Base-by-base conservation (phyloP, 2,888 invertebrate species). In the Lochmaea capreae region DNA sequence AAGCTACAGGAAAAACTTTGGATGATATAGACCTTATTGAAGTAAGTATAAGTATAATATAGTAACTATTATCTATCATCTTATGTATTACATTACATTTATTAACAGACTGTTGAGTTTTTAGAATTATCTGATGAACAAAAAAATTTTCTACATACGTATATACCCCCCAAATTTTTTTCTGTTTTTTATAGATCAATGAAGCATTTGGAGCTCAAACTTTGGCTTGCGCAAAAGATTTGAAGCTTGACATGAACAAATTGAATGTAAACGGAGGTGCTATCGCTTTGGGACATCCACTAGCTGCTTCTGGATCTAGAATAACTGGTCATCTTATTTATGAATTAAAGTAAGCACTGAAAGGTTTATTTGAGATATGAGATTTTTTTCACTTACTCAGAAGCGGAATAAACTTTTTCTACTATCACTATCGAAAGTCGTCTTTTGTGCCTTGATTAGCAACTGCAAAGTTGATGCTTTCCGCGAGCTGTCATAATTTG, bases 151-250 rank as follows among this genome's bases (percentile, higher is more conserved):
- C 22, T 22, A 22, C 26, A 33, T 33, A 33, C 26, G 26, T 33
- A 4, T 33, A 33, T 33, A 33, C 4, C 26, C 5, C 3, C 26
- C 2, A 33, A 57, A n/a, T n/a, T 42, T 39, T 39, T 26, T 57
- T 65, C 22, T 26, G 3, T 67, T n/a, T 33, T 58, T 67, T 67
- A 5, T 52, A 97, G 97, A 97, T 99, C 81, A 99, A 99, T 88
- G 99, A 99, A 88, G 99, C 99, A 0, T 99, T 99, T 89, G 97
- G 93, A 62, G 95, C 98, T 0, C 99, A 99, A 88, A 95, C 95
- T 3, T 88, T 99, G 69, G 93, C 99, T 0, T 98, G 98, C 81
- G 94, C 93, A 65, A 96, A 96, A 84, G 97, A 95, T 66, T 89
- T 99, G 65, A 92, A 93, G 77, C 87, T 99, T 75, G 96, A 99